Percentiles rank a stretch among this genome's conserved stretches.
Evolutionary conservation across 2,888 invertebrate genomes (phyloP).

Genomic region (Andricus quercusramuli): DNA sequence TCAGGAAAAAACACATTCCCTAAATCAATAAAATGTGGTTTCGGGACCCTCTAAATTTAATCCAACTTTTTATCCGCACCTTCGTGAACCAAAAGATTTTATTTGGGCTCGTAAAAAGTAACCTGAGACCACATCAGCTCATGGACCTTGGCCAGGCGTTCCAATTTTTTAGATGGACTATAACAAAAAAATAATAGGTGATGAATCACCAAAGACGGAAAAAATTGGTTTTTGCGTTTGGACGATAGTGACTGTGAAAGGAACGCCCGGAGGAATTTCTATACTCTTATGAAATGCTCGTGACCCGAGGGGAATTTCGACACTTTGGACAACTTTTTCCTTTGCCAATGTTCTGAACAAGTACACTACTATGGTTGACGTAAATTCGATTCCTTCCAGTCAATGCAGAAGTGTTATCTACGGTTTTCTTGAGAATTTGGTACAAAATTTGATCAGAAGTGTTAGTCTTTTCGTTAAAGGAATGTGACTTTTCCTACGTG

Average conservation of each 20-base stretch:
- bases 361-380: constrained; percentile 21
- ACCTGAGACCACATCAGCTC: neutral
- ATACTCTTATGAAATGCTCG: constrained; percentile 1
- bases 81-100: neutral
- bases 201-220: neutral
- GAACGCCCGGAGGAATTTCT: constrained; percentile 13
- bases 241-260: constrained; percentile 8
- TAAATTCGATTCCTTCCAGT: constrained; percentile 31
- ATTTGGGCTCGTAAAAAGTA: neutral
- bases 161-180: neutral
- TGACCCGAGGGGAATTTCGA: constrained; percentile 36
- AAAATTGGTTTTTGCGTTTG: neutral
- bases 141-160: neutral
- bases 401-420: constrained; percentile 20
- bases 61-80: neutral
- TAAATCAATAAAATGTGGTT: neutral
- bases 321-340: constrained; percentile 37
- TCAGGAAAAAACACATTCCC: neutral
- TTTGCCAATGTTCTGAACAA: constrained; percentile 25
- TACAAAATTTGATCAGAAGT: constrained; percentile 20
- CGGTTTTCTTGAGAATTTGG: constrained; percentile 11
- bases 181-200: constrained; percentile 4
- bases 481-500: neutral
- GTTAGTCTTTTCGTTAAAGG: neutral
- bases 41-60: neutral